A percentile compares a stretch with the other conserved stretches of the same genome.
Evolutionary conservation across 2,113 vertebrate species (phyloP).

Genomic region (Progne subis): DNA sequence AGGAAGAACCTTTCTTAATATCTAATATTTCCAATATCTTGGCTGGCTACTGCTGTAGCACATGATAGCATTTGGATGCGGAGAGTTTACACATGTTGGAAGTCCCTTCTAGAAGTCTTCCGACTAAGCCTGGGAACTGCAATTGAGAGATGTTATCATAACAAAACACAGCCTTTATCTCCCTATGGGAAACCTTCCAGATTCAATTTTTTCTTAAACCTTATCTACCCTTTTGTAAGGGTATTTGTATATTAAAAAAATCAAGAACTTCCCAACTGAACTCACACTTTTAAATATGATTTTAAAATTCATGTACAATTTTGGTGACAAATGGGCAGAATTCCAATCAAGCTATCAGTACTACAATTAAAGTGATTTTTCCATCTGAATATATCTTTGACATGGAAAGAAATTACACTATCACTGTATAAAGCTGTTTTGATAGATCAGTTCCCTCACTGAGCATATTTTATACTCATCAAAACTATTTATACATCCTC

Average conservation of each 20-base stretch:
- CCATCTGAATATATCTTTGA: constrained; percentile 32
- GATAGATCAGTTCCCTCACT: constrained; percentile 58
- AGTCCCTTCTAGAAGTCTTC: constrained; percentile 20
- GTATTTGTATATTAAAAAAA: not conserved
- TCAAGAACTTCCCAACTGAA: not conserved
- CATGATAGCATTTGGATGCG: not conserved
- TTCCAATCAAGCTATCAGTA: constrained; percentile 24
- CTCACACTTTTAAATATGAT: not conserved
- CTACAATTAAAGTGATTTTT: constrained; percentile 65
- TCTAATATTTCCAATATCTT: not conserved
- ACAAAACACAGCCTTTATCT: not conserved
- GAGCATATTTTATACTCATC: constrained; percentile 57
- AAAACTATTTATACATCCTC: constrained; percentile 52
- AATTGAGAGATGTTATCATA: constrained; percentile 1
- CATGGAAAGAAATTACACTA: constrained; percentile 11
- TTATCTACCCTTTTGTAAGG: not conserved
- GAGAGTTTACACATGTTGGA: not conserved
- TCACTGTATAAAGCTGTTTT: constrained; percentile 38
- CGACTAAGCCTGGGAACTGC: not conserved
- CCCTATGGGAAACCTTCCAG: not conserved
- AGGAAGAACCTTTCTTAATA: not conserved
- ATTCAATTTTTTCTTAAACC: not conserved
- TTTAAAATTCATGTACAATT: not conserved
- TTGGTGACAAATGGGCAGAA: not conserved
- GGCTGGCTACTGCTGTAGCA: not conserved